Evolutionary conservation across 1,140 invertebrate species (phyloP), one percentile per base, ranked within the genome.

Genomic region (Heliothis virescens): DNA sequence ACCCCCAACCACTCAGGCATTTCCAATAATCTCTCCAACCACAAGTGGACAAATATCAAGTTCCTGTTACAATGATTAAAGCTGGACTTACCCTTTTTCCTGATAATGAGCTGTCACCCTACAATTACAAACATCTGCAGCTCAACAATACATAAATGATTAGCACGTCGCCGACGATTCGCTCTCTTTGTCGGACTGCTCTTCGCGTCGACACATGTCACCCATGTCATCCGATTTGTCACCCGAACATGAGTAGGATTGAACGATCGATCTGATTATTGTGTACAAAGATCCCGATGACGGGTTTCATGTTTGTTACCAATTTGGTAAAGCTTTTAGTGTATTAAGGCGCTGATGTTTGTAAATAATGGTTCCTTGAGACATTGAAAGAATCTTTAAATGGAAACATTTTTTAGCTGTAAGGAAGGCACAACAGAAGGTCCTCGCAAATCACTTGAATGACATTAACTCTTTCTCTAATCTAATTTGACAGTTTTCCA

Each of bases 71-170:
- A n/a, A n/a, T n/a, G n/a, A n/a, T n/a, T n/a, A n/a, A n/a, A n/a
- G n/a, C n/a, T n/a, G 34, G 34, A 41, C 34, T 41, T 41, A 12
- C 26, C 59, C 13, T 12, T 4, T 41, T 21, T 13, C 41, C 9
- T 21, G 0, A 11, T 15, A 71, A n/a, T n/a, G 1, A 53, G n/a
- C 1, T 26, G 62, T 84, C 80, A 84, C 81, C 83, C 48, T 59
- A 83, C 10, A 29, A 15, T n/a, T 34, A 15, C 71, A 83, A 89
- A 85, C 90, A 91, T 91, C 90, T 91, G 90, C 90, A 76, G 48
- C 10, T 15, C 55, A 78, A 92, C 90, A 92, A 92, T 92, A 88
- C 85, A n/a, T n/a, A 74, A 86, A 86, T 92, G 90, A 92, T 92
- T 90, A 91, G 87, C 85, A 85, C 85, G 86, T 88, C 88, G 67